Conservation (phyloP, 1,140 invertebrate species). For the Choristoneura fumiferana region DNA sequence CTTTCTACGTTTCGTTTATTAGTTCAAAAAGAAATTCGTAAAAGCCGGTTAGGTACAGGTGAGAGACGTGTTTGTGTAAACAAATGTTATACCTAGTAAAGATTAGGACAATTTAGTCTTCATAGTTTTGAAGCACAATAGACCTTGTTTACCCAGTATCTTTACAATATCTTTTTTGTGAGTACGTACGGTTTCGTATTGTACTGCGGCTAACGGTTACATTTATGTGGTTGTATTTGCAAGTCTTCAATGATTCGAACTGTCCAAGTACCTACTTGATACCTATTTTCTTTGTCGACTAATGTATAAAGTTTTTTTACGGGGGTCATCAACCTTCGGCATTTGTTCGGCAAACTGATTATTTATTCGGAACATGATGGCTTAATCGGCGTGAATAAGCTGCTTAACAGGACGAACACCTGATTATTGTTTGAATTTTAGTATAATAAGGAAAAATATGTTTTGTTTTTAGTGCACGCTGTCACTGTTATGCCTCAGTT, state of each 20-base stretch:
- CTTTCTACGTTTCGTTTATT: too few relatives aligned
- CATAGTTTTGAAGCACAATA: not conserved
- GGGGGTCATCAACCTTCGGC: slow-evolving; percentile 54
- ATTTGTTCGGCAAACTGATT: slow-evolving; percentile 50
- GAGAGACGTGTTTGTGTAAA: too few relatives aligned
- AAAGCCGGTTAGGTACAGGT: too few relatives aligned
- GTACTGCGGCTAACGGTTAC: slow-evolving; percentile 36
- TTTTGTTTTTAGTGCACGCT: slow-evolving; percentile 46
- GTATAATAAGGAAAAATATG: not conserved
- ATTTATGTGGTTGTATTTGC: too few relatives aligned
- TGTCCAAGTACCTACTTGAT: slow-evolving; percentile 43
- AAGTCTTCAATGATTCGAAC: slow-evolving; percentile 34
- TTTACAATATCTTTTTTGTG: not conserved
- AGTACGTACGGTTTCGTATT: not conserved
- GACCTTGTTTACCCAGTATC: not conserved
- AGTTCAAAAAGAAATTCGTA: not conserved
- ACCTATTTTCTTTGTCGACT: slow-evolving; percentile 52
- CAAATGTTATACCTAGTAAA: too few relatives aligned
- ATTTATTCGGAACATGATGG: slow-evolving; percentile 47
- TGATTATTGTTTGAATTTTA: not conserved
- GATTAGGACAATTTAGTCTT: too few relatives aligned
- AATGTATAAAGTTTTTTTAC: slow-evolving; percentile 48
- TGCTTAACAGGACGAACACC: not conserved
- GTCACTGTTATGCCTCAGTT: slow-evolving; percentile 37
- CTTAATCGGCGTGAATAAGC: slow-evolving; percentile 13